These are phyloP conservation scores for Tiliqua scincoides DNA, from an alignment of 2,113 vertebrate species.

Conservation along the genomic window DNA sequence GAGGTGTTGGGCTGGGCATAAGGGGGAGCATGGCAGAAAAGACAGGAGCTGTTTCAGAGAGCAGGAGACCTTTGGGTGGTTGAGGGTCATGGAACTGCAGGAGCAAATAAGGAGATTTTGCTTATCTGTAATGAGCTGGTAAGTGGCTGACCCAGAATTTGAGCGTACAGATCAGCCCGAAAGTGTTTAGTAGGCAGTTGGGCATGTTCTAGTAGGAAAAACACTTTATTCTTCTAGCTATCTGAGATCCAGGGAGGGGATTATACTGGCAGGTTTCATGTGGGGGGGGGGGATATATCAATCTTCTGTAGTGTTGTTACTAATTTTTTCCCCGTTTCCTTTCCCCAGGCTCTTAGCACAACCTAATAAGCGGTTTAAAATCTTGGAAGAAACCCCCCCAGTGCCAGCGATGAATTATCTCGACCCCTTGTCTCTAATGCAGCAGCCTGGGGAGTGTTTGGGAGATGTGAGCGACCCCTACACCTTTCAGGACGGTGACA, in stretches of 20 bases:
- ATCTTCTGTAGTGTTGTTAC: background rate
- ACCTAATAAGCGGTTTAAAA: slow-evolving; percentile 92
- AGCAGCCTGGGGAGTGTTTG: slow-evolving; percentile 82
- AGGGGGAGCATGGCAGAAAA: no score
- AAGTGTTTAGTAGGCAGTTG: slow-evolving; percentile 2
- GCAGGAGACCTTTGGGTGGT: no score
- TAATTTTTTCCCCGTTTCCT: slow-evolving; percentile 16
- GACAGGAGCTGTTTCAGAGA: no score
- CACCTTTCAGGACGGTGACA: slow-evolving; percentile 95
- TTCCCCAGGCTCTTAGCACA: slow-evolving; percentile 88
- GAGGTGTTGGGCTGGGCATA: no score
- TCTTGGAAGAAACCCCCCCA: slow-evolving; percentile 85
- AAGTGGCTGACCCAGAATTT: background rate
- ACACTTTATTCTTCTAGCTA: background rate
- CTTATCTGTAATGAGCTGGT: background rate
- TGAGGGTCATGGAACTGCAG: no score
- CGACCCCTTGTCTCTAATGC: slow-evolving; percentile 75
- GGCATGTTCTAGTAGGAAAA: background rate
- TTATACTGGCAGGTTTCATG: background rate
- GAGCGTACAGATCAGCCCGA: background rate
- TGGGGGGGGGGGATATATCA: background rate
- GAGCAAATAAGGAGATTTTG: background rate
- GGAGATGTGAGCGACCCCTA: slow-evolving; percentile 92
- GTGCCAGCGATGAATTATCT: slow-evolving; percentile 81
- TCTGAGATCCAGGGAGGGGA: background rate